These are phyloP conservation scores for Naja naja DNA, from an alignment of 2,113 vertebrate genomes.

Conservation along the genomic window DNA sequence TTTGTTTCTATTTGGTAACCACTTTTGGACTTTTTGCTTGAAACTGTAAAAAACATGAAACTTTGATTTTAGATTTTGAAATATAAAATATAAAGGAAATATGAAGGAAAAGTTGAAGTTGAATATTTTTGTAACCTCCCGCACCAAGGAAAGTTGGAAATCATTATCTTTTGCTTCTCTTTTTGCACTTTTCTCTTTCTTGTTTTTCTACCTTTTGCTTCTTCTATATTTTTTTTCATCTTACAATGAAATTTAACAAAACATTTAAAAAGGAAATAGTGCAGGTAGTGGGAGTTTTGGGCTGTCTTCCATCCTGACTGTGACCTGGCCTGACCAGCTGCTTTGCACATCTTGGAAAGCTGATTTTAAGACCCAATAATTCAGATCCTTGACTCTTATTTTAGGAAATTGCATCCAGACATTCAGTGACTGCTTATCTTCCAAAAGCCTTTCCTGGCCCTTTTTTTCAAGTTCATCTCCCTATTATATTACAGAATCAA, in stretches of 20 bases:
- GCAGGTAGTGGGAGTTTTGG: background rate
- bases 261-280: background rate
- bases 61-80: background rate
- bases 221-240: background rate
- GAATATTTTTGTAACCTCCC: background rate
- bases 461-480: fast-evolving
- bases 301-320: background rate
- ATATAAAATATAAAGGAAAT: background rate
- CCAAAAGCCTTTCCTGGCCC: background rate
- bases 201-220: background rate
- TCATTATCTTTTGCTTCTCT: background rate
- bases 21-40: background rate
- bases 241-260: background rate
- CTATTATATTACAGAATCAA: constrained; percentile 2
- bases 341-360: background rate
- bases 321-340: background rate
- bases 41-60: background rate
- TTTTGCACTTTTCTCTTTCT: background rate
- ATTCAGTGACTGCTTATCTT: background rate
- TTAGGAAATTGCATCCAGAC: background rate
- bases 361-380: background rate
- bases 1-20: background rate
- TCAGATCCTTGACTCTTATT: background rate
- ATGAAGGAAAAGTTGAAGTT: background rate
- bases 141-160: background rate